Conservation (phyloP, 1,140 invertebrate genomes). For the Hermetia illucens region DNA sequence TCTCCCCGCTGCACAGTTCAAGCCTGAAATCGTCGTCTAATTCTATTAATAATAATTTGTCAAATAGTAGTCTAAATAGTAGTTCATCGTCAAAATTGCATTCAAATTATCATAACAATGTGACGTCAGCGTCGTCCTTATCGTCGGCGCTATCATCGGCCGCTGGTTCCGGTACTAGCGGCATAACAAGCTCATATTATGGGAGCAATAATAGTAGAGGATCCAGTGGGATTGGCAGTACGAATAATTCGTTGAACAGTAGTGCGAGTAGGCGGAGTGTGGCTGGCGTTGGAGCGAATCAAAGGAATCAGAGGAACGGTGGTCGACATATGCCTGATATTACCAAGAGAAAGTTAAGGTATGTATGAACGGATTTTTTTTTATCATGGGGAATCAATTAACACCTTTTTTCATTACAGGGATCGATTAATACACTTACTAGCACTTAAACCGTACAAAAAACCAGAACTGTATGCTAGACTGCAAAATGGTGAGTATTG, state of each 20-base stretch:
- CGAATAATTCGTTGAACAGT: constrained; percentile 6
- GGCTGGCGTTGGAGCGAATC: neutral
- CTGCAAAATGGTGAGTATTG: constrained; percentile 55
- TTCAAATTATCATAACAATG: neutral
- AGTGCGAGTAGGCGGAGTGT: constrained; percentile 6
- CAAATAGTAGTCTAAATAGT: neutral
- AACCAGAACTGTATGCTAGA: constrained; percentile 70
- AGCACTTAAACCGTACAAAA: constrained; percentile 83
- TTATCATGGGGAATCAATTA: constrained; percentile 2
- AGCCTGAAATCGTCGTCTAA: too few relatives aligned
- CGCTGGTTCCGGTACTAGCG: constrained; percentile 1
- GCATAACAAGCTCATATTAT: constrained; percentile 3
- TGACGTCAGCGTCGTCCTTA: neutral
- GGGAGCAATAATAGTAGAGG: constrained; percentile 10
- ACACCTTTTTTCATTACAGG: constrained; percentile 37
- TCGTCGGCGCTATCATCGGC: constrained; percentile 1
- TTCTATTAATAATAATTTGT: neutral
- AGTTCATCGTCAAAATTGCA: neutral
- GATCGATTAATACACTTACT: constrained; percentile 86
- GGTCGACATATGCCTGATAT: constrained; percentile 19
- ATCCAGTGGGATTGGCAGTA: neutral
- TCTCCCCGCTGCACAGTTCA: too few relatives aligned
- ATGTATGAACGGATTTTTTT: neutral
- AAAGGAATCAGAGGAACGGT: constrained; percentile 8
- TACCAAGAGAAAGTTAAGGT: constrained; percentile 19